Conservation (phyloP, 2,113 vertebrate species). For the Myotis yumanensis region DNA sequence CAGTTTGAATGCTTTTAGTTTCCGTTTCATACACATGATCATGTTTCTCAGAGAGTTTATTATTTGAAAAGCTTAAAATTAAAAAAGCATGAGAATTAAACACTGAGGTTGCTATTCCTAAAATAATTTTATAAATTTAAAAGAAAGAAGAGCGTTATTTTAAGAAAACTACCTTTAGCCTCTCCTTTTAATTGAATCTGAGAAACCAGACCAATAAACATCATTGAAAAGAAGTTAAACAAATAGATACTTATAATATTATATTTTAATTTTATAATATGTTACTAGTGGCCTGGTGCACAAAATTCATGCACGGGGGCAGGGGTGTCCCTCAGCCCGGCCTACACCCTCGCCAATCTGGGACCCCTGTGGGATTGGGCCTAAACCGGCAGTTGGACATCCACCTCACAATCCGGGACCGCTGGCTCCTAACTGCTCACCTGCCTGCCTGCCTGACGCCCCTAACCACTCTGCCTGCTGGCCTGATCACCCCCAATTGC, state of each 20-base stretch:
- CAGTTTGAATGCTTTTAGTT: background rate
- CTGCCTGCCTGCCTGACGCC: too few species aligned
- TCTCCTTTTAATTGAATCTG: background rate
- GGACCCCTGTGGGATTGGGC: too few species aligned
- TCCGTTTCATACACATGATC: background rate
- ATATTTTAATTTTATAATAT: background rate
- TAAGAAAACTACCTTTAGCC: background rate
- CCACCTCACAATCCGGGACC: too few species aligned
- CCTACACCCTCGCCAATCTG: too few species aligned
- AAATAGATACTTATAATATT: background rate
- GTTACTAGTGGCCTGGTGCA: background rate
- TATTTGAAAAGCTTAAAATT: conserved; percentile 8
- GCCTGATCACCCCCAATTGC: too few species aligned
- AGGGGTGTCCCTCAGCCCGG: too few species aligned
- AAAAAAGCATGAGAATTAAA: background rate
- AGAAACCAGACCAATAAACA: background rate
- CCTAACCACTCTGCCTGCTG: too few species aligned
- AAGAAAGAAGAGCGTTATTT: background rate
- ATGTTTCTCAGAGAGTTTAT: background rate
- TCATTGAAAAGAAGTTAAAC: background rate
- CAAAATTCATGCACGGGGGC: too few species aligned
- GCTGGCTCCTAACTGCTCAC: too few species aligned
- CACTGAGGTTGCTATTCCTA: background rate
- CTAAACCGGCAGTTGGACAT: too few species aligned
- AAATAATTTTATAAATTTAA: background rate